Conservation (phyloP, 1,140 invertebrate genomes). For the Cotesia chilonis region DNA sequence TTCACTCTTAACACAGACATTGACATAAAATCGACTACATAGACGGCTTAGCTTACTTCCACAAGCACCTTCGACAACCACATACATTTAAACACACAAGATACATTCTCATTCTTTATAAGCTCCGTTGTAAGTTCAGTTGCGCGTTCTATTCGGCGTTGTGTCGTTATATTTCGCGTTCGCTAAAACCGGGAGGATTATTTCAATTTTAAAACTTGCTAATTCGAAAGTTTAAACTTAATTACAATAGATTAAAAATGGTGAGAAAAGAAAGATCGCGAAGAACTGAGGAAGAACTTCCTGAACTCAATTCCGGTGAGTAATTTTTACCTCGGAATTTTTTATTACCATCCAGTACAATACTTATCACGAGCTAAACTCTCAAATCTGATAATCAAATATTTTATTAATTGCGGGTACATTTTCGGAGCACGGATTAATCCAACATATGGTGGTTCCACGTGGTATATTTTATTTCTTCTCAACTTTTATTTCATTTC, state of each 20-base stretch:
- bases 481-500: too few species aligned
- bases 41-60: background rate
- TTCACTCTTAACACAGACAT: constrained; percentile 19
- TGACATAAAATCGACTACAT: background rate
- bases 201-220: too few species aligned
- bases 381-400: background rate
- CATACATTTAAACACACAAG: constrained; percentile 17
- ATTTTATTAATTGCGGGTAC: background rate
- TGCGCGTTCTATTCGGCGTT: constrained; percentile 25
- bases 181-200: background rate
- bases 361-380: too few species aligned
- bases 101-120: constrained; percentile 9
- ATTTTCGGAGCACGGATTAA: background rate
- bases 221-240: too few species aligned
- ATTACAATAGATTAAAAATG: constrained; percentile 49
- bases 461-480: background rate
- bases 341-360: too few species aligned
- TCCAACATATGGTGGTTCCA: constrained; percentile 21
- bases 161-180: constrained; percentile 21
- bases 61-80: background rate
- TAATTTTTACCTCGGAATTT: constrained; percentile 36
- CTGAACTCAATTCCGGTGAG: constrained; percentile 64
- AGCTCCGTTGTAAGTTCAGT: constrained; percentile 31
- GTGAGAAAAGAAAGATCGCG: constrained; percentile 56
- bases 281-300: constrained; percentile 50